Conservation (phyloP, 2,888 invertebrate species). For the Pyrocoelia pectoralis region DNA sequence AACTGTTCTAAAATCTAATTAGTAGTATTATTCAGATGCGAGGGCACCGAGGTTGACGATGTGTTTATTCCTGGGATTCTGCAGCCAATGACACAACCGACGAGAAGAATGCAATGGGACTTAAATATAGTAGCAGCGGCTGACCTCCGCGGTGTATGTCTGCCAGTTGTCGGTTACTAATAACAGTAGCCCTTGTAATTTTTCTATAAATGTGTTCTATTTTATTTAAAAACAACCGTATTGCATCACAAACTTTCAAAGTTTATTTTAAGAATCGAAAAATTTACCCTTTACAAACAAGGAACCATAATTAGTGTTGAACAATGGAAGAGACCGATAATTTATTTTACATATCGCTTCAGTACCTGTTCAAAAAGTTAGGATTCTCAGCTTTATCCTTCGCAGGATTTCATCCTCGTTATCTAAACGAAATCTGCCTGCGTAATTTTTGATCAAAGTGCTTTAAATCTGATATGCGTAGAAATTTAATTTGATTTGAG, state of each 20-base stretch:
- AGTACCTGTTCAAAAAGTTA: too few species aligned
- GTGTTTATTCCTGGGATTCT: slow-evolving; percentile 39
- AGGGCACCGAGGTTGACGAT: slow-evolving; percentile 39
- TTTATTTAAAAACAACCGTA: background rate
- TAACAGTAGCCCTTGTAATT: slow-evolving; percentile 22
- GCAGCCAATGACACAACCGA: slow-evolving; percentile 49
- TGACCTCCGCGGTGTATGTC: slow-evolving; percentile 50
- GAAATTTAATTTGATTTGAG: too few species aligned
- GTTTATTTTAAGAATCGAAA: too few species aligned
- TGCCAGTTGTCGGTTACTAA: slow-evolving; percentile 41
- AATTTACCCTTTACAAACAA: too few species aligned
- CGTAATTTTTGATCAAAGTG: too few species aligned
- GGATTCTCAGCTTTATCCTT: too few species aligned
- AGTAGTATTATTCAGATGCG: slow-evolving; percentile 21
- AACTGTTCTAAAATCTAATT: background rate
- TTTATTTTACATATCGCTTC: too few species aligned
- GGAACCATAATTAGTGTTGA: too few species aligned
- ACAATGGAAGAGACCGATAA: too few species aligned
- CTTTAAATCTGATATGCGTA: too few species aligned
- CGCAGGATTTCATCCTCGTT: too few species aligned
- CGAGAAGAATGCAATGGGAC: slow-evolving; percentile 51
- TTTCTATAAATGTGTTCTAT: slow-evolving; percentile 6
- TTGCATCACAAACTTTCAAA: background rate
- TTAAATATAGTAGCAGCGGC: slow-evolving; percentile 50
- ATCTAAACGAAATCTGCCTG: too few species aligned